Conservation (phyloP, 2,888 invertebrate species). For the Oxytorus armatus region DNA sequence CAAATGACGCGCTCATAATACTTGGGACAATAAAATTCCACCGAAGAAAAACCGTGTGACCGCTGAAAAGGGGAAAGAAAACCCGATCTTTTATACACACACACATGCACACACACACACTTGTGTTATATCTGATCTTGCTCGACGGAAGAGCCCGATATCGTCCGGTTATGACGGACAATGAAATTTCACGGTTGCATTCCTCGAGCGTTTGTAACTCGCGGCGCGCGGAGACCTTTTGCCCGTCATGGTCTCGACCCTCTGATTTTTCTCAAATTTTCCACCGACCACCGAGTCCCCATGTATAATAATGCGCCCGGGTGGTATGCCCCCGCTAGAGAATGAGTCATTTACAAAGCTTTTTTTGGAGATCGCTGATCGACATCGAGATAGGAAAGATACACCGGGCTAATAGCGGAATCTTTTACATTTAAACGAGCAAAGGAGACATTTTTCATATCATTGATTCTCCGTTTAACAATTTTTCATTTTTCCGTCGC, state of each 20-base stretch:
- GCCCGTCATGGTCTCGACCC: conserved; percentile 14
- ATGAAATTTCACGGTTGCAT: conserved; percentile 63
- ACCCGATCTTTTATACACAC: conserved; percentile 9
- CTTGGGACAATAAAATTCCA: conserved; percentile 55
- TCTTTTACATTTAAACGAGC: too few relatives aligned
- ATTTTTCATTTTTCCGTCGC: too few relatives aligned
- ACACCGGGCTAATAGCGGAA: neutral
- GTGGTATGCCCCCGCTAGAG: conserved; percentile 23
- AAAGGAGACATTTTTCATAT: too few relatives aligned
- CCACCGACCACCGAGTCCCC: conserved; percentile 1
- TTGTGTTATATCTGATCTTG: conserved; percentile 50
- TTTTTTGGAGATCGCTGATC: conserved; percentile 37
- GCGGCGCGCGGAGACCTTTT: too few relatives aligned
- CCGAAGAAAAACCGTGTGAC: conserved; percentile 45
- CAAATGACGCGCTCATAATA: conserved; percentile 46
- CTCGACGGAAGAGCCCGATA: conserved; percentile 28
- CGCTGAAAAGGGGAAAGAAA: too few relatives aligned
- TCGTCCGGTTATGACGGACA: conserved; percentile 24
- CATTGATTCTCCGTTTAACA: too few relatives aligned
- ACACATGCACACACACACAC: neutral
- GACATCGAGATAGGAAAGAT: conserved; percentile 44
- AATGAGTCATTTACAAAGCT: conserved; percentile 24
- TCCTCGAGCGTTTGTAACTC: conserved; percentile 46
- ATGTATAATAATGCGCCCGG: too few relatives aligned
- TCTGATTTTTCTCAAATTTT: conserved; percentile 46